These are phyloP conservation scores for Vanessa cardui DNA, from an alignment of 2,888 invertebrate species.

Conservation along the genomic window DNA sequence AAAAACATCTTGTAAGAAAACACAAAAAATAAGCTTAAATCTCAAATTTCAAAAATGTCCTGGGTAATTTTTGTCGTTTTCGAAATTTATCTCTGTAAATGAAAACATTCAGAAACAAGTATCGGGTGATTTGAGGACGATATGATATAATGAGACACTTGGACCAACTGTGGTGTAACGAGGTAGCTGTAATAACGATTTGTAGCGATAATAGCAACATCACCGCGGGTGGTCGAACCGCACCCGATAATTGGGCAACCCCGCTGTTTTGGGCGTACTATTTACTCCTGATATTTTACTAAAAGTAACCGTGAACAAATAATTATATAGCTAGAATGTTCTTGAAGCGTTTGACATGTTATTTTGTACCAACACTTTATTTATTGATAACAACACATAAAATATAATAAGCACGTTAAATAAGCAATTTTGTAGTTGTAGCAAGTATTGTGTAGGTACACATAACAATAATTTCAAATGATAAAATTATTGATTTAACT, in stretches of 20 bases:
- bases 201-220: slow-evolving; percentile 46
- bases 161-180: slow-evolving; percentile 31
- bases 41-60: too few relatives aligned
- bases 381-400: not conserved
- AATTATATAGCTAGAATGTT: slow-evolving; percentile 4
- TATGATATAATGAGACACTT: slow-evolving; percentile 28
- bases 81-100: too few relatives aligned
- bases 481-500: too few relatives aligned
- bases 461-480: too few relatives aligned
- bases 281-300: slow-evolving; percentile 21
- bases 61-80: too few relatives aligned
- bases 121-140: slow-evolving; percentile 19
- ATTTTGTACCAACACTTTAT: slow-evolving; percentile 1
- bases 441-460: too few relatives aligned
- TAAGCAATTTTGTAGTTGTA: too few relatives aligned
- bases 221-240: slow-evolving; percentile 46
- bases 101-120: slow-evolving; percentile 7
- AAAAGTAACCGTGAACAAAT: slow-evolving; percentile 5
- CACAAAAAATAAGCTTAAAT: too few relatives aligned
- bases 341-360: not conserved
- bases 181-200: slow-evolving; percentile 44
- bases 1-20: too few relatives aligned
- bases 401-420: too few relatives aligned
- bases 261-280: slow-evolving; percentile 43
- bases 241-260: slow-evolving; percentile 49